Evolutionary conservation across 2,797 vertebrate species (phyloP), one percentile per base, ranked within the genome.

Genomic region (Borostomias antarcticus): DNA sequence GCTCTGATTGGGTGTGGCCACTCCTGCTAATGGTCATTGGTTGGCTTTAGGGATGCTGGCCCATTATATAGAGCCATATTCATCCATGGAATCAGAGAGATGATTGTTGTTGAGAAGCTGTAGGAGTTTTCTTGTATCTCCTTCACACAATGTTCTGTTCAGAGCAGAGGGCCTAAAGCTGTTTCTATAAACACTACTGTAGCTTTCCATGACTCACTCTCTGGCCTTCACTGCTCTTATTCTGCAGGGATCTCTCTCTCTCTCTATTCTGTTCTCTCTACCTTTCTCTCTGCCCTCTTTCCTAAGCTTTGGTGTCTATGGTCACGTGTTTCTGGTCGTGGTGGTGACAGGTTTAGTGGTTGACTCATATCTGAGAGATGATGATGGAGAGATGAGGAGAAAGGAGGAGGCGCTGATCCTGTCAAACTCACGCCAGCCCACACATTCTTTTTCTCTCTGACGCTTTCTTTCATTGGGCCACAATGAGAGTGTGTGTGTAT

Each of bases 361-460:
- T 83, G 78, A 81, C 58, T 83, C 78, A 81, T 62, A 63, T 68
- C 71, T 76, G 40, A 40, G 37, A 5, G 37, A 40, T 7, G 37
- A 40, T 15, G 58, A 68, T 62, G 52, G 73, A 48, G 50, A 37
- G 56, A 58, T 60, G 62, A 66, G 32, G 26, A 58, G 61, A 3
- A 21, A 64, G n/a, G 3, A 45, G 65, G 40, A 13, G 75, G 81
- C 66, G 80, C 73, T 82, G 82, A 85, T 83, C 64, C 76, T 74
- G 52, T 50, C 6, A 4, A 26, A 66, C 64, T 2, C 37, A 5
- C 40, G 13, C 40, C 40, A 15, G 40, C 40, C 13, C 2, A 43
- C 40, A 43, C 40, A 43, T 43, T 43, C 40, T 43, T 43, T 43
- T 13, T 43, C 40, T 43, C 40, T 43, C 35, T 10, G n/a, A 43